Percentiles rank a stretch among this genome's conserved stretches.
phyloP scores from a whole-genome alignment of 1,140 invertebrate species.

The Orius laevigatus region DNA sequence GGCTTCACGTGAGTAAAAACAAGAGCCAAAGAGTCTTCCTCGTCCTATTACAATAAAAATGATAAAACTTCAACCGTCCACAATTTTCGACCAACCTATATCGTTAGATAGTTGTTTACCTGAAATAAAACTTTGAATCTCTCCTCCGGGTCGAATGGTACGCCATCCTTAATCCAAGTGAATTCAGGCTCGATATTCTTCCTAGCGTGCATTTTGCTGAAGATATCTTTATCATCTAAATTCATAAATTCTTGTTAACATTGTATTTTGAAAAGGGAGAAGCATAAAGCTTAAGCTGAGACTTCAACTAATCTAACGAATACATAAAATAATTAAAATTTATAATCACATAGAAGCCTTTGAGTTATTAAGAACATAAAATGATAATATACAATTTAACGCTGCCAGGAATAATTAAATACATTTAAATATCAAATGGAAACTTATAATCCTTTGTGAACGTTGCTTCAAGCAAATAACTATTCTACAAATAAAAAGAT shows the following conservation, averaged over 20 bases:
- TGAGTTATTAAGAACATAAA: too few species aligned
- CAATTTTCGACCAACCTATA: not conserved
- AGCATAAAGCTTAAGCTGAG: not conserved
- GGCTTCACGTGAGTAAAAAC: conserved; percentile 87
- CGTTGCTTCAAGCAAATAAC: too few species aligned
- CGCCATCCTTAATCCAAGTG: conserved; percentile 79
- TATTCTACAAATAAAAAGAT: too few species aligned
- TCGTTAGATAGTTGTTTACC: conserved; percentile 19
- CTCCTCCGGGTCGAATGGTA: conserved; percentile 77
- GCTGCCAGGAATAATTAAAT: too few species aligned
- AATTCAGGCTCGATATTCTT: conserved; percentile 68
- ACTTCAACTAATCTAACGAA: not conserved
- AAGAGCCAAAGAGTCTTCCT: conserved; percentile 78
- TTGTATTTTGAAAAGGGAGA: too few species aligned
- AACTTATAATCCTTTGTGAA: not conserved
- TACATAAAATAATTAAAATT: not conserved
- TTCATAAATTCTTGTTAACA: not conserved
- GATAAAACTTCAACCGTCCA: not conserved
- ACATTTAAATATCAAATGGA: too few species aligned
- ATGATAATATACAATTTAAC: not conserved
- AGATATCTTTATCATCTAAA: conserved; percentile 62
- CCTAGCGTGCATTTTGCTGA: conserved; percentile 50
- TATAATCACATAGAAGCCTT: not conserved
- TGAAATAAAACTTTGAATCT: conserved; percentile 82
- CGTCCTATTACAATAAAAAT: conserved; percentile 36